Evolutionary conservation across 2,113 vertebrate species (phyloP).

Genomic region (Anas platyrhynchos): DNA sequence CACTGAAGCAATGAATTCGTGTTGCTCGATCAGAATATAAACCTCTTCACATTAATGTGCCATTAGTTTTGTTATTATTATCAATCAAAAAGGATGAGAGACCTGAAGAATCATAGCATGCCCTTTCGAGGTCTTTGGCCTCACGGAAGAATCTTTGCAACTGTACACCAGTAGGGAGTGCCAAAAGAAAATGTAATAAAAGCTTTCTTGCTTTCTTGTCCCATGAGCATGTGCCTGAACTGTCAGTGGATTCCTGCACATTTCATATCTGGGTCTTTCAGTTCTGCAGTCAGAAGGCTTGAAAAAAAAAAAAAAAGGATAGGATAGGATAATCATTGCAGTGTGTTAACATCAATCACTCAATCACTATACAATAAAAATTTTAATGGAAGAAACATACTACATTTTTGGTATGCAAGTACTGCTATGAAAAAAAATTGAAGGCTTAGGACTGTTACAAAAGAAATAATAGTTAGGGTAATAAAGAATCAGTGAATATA

Average conservation of each 20-base stretch:
- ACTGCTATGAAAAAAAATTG: neutral
- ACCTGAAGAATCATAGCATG: neutral
- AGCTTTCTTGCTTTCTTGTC: neutral
- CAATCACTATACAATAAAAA: neutral
- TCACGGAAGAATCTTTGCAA: neutral
- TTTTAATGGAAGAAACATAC: neutral
- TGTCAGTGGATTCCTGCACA: neutral
- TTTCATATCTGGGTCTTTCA: neutral
- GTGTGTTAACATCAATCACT: neutral
- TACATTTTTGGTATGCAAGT: neutral
- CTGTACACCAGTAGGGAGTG: conserved; percentile 14
- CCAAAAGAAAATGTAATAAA: conserved; percentile 9
- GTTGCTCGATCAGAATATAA: neutral
- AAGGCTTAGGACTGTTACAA: neutral
- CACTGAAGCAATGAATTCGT: neutral
- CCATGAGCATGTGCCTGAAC: neutral
- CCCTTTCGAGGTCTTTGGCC: neutral
- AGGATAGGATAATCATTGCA: neutral
- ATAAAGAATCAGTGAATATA: neutral
- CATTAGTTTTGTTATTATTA: neutral
- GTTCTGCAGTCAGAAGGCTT: neutral
- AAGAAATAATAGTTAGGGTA: neutral
- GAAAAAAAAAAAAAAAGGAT: neutral
- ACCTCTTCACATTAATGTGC: neutral
- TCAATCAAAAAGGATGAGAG: neutral